Conservation (phyloP, 2,113 vertebrate species). For the Tupaia tana region DNA sequence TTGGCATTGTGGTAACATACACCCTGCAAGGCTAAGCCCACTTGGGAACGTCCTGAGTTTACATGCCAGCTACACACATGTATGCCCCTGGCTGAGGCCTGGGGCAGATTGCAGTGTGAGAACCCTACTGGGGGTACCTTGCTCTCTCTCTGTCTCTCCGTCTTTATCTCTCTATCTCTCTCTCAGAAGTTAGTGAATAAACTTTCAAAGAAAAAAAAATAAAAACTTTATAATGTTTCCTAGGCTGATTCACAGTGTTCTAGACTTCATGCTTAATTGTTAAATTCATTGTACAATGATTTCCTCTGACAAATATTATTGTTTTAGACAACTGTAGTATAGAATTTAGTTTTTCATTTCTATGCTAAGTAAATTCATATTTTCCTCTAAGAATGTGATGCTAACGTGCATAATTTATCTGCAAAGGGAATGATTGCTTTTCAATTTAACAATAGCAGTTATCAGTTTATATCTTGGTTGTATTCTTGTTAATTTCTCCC, state of each 20-base stretch:
- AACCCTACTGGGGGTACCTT: no score
- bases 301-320: not conserved
- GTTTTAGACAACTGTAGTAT: not conserved
- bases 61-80: no score
- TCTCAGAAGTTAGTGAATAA: no score
- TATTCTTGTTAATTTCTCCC: not conserved
- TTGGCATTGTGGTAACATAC: no score
- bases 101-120: no score
- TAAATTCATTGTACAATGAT: not conserved
- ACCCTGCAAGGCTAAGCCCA: no score
- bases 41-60: no score
- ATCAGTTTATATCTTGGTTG: not conserved
- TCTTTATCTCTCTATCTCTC: no score
- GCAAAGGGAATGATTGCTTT: not conserved
- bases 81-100: no score
- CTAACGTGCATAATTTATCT: not conserved
- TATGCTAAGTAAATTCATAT: constrained; percentile 27
- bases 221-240: not conserved
- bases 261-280: not conserved
- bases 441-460: not conserved
- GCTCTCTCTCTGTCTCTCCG: no score
- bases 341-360: constrained; percentile 53
- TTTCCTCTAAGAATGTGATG: constrained; percentile 15
- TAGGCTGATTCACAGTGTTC: constrained; percentile 48
- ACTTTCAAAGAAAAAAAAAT: not conserved